Evolutionary conservation across 2,113 vertebrate species (phyloP).

Genomic region (Equus przewalskii): DNA sequence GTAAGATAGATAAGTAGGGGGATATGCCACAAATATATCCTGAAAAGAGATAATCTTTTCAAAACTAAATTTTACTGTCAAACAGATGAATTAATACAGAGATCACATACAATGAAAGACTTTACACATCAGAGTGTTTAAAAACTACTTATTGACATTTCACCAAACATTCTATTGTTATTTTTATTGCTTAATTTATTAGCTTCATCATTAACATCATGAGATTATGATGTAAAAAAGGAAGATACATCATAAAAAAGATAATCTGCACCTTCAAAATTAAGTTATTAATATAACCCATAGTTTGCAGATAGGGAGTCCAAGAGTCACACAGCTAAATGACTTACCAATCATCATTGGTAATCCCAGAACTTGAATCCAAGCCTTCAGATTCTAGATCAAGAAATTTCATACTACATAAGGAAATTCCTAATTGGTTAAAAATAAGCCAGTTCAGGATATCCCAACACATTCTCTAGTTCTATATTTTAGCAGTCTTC

Average conservation of each 20-base stretch:
- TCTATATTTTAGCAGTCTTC: background rate
- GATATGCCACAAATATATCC: background rate
- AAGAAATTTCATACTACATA: background rate
- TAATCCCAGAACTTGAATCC: background rate
- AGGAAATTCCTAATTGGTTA: background rate
- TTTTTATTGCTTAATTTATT: background rate
- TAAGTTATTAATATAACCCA: background rate
- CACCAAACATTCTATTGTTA: background rate
- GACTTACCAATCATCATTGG: background rate
- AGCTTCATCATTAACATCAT: background rate
- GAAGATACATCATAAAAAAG: background rate
- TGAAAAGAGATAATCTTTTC: background rate
- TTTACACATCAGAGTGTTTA: background rate
- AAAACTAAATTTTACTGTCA: background rate
- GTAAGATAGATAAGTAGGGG: background rate
- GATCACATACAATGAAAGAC: background rate
- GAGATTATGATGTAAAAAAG: background rate
- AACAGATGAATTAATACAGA: background rate
- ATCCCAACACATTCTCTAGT: no score
- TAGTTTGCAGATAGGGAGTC: background rate
- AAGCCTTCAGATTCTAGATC: background rate
- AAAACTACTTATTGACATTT: background rate
- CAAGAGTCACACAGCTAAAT: background rate
- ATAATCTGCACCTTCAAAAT: background rate
- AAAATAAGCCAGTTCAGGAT: background rate